Percentiles rank a stretch among this genome's conserved stretches.
phyloP scores from a whole-genome alignment of 2,113 vertebrate genomes.

The Proteles cristata region DNA sequence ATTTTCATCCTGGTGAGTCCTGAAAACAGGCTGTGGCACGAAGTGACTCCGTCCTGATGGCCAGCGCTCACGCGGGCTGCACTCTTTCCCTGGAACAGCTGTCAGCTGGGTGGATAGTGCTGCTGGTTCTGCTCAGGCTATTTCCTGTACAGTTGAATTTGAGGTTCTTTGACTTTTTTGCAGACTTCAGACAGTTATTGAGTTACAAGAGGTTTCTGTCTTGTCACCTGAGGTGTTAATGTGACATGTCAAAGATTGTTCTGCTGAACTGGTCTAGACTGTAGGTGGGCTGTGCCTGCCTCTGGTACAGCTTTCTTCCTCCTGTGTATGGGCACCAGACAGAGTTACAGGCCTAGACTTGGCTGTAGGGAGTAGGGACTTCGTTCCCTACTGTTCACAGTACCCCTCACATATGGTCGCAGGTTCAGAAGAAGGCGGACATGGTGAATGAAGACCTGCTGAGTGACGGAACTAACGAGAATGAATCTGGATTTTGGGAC shows the following conservation, averaged over 20 bases:
- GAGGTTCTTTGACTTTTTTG: not conserved
- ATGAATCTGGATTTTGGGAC: constrained; percentile 96
- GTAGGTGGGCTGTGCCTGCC: not conserved
- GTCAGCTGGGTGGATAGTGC: not conserved
- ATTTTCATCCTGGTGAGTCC: not conserved
- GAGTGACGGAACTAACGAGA: constrained; percentile 92
- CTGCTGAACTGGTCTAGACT: not conserved
- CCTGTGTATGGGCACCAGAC: too few species aligned
- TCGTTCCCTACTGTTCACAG: not conserved
- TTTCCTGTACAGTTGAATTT: not conserved
- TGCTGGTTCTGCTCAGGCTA: not conserved
- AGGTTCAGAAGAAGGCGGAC: constrained; percentile 98
- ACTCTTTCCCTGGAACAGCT: not conserved
- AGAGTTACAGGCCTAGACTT: too few species aligned
- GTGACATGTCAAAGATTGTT: not conserved
- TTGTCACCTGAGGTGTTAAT: not conserved
- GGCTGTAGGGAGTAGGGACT: not conserved
- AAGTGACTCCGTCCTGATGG: too few species aligned
- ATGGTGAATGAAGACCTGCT: constrained; percentile 97
- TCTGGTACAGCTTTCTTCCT: too few species aligned
- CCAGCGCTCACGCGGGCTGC: rapidly evolving
- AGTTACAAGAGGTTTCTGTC: not conserved
- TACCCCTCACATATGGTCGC: constrained; percentile 25
- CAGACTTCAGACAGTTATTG: not conserved
- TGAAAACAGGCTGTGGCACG: rapidly evolving